Evolutionary conservation across 64 coral and sea anemone genomes (phyloP).

Genomic region (Astreopora myriophthalma): DNA sequence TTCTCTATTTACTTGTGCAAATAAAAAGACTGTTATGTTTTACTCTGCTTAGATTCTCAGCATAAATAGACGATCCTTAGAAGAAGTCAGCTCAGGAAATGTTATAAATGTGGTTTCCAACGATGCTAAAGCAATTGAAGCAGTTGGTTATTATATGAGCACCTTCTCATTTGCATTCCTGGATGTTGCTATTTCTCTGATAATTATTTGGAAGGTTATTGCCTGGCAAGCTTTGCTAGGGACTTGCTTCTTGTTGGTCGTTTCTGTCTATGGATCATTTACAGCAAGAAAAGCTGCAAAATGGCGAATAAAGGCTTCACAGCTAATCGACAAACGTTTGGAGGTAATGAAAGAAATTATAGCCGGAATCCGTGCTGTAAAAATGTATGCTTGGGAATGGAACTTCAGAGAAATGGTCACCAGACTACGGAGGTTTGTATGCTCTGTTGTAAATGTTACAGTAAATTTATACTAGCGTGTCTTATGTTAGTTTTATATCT

Average conservation of each 20-base stretch:
- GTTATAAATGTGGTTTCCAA: conserved; percentile 57
- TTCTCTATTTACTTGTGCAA: too few species aligned
- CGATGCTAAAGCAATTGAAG: conserved; percentile 26
- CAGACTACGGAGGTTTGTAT: conserved; percentile 25
- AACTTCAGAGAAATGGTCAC: conserved; percentile 31
- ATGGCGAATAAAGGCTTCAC: background rate
- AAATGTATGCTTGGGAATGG: conserved; percentile 76
- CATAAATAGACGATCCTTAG: background rate
- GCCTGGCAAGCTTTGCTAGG: conserved; percentile 54
- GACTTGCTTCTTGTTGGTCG: conserved; percentile 7
- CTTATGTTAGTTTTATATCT: too few species aligned
- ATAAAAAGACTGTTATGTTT: background rate
- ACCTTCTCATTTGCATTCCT: background rate
- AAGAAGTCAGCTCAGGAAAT: conserved; percentile 7
- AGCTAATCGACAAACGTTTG: conserved; percentile 31
- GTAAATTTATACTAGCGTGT: too few species aligned
- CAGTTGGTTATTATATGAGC: background rate
- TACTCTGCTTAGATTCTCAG: background rate
- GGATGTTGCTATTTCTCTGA: background rate
- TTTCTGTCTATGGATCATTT: conserved; percentile 7
- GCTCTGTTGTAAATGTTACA: too few species aligned
- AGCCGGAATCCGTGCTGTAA: conserved; percentile 45
- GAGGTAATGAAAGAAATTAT: conserved; percentile 48
- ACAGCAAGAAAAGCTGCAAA: background rate
- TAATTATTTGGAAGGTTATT: conserved; percentile 20